A percentile compares a stretch with the other conserved stretches of the same genome.
These are phyloP conservation scores for Nipponia nippon DNA, from an alignment of 2,113 vertebrate genomes.

Conservation along the genomic window DNA sequence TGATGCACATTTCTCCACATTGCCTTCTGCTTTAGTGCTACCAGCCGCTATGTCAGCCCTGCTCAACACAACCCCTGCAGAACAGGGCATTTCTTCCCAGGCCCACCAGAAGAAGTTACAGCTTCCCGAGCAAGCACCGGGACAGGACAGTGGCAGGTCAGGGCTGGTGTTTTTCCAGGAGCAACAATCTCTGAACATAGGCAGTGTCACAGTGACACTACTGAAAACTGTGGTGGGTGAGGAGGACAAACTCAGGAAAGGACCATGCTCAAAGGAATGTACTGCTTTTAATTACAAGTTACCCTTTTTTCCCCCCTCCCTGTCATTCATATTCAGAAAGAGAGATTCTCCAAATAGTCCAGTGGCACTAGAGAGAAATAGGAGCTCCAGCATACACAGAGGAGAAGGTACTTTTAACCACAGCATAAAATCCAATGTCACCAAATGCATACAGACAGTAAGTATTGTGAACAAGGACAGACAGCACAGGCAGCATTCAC, in stretches of 20 bases:
- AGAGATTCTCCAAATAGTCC: background rate
- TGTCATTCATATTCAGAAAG: background rate
- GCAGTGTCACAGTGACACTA: background rate
- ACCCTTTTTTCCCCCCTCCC: background rate
- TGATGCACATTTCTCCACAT: background rate
- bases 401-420: background rate
- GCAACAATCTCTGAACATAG: background rate
- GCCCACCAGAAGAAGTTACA: background rate
- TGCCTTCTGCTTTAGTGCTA: background rate
- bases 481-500: background rate
- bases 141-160: too few species aligned
- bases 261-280: background rate
- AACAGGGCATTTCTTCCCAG: background rate
- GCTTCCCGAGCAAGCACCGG: accelerated
- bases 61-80: background rate
- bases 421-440: background rate
- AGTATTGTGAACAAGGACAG: accelerated
- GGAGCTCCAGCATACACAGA: accelerated
- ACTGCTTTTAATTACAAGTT: background rate
- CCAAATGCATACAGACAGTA: background rate
- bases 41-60: background rate
- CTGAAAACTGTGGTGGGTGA: accelerated
- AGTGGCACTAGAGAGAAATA: background rate
- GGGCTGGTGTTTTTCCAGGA: background rate
- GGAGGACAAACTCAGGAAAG: background rate